Percentiles rank a stretch among this genome's conserved stretches.
Evolutionary conservation across 2,888 invertebrate species (phyloP).

Genomic region (Archips xylosteana): DNA sequence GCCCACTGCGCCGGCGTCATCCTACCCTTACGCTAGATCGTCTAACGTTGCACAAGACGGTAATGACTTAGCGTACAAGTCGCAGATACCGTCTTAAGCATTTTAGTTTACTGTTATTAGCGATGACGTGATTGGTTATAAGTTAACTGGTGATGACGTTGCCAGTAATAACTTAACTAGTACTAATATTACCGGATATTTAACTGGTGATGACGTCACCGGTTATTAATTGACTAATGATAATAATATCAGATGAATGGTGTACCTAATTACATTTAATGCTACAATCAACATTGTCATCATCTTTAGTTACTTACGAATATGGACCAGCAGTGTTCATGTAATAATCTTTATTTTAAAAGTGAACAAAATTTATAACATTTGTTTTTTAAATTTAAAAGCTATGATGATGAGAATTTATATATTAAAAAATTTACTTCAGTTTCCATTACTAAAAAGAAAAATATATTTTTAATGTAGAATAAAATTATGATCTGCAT

Average conservation of each 20-base stretch:
- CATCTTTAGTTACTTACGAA: no score
- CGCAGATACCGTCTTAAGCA: slow-evolving; percentile 82
- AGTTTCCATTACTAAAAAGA: no score
- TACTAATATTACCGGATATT: not conserved
- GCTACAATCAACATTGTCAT: no score
- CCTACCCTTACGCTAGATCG: slow-evolving; percentile 79
- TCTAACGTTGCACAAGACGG: slow-evolving; percentile 82
- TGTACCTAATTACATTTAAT: no score
- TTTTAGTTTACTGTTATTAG: not conserved
- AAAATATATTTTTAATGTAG: not conserved
- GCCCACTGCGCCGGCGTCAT: slow-evolving; percentile 71
- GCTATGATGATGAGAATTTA: no score
- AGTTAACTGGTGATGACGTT: not conserved
- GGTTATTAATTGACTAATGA: no score
- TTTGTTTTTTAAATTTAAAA: no score
- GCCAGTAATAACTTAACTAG: no score
- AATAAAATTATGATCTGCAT: not conserved
- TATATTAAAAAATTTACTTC: no score
- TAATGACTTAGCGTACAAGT: slow-evolving; percentile 90
- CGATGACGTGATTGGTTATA: not conserved
- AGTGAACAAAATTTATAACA: no score
- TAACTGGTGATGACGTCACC: not conserved
- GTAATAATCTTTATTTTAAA: no score
- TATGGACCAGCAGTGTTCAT: not conserved
- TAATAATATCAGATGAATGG: no score